A percentile compares a stretch with the other conserved stretches of the same genome.
phyloP scores from a whole-genome alignment of 2,888 invertebrate genomes.

The Willowsia nigromaculata region DNA sequence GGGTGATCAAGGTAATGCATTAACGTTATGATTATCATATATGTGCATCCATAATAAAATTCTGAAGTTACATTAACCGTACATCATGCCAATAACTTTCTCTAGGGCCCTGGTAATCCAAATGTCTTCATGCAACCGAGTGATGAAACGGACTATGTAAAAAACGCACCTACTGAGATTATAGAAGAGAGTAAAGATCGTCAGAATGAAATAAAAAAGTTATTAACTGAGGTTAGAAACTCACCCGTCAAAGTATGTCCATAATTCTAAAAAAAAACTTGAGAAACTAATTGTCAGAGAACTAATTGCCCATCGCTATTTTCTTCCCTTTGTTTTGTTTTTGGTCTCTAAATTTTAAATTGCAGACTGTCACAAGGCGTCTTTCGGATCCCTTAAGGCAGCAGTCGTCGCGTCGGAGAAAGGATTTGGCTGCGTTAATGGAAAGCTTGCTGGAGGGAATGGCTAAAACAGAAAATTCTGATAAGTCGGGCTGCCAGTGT shows the following conservation, averaged over 20 bases:
- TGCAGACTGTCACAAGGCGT: constrained; percentile 73
- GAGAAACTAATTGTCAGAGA: neutral
- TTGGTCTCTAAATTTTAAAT: neutral
- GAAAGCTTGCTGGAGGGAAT: constrained; percentile 87
- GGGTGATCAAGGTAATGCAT: constrained; percentile 85
- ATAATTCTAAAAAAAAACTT: neutral
- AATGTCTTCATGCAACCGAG: constrained; percentile 85
- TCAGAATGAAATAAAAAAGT: constrained; percentile 85
- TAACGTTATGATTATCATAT: neutral
- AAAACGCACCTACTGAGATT: constrained; percentile 84
- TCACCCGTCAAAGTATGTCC: constrained; percentile 40
- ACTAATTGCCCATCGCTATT: neutral
- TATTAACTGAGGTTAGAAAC: constrained; percentile 85
- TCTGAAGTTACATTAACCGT: neutral
- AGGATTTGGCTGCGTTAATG: constrained; percentile 88
- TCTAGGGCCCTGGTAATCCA: constrained; percentile 87
- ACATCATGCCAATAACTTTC: neutral
- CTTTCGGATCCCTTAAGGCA: constrained; percentile 71
- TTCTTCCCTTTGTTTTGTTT: neutral
- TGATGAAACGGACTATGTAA: constrained; percentile 79
- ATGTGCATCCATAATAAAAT: neutral
- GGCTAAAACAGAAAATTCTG: constrained; percentile 82
- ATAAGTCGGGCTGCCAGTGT: constrained; percentile 74
- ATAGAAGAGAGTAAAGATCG: constrained; percentile 84
- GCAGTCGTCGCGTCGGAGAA: constrained; percentile 85